Percentiles rank a stretch among this genome's conserved stretches.
Conservation (phyloP, 2,888 invertebrate genomes). For the Erynnis tages region DNA sequence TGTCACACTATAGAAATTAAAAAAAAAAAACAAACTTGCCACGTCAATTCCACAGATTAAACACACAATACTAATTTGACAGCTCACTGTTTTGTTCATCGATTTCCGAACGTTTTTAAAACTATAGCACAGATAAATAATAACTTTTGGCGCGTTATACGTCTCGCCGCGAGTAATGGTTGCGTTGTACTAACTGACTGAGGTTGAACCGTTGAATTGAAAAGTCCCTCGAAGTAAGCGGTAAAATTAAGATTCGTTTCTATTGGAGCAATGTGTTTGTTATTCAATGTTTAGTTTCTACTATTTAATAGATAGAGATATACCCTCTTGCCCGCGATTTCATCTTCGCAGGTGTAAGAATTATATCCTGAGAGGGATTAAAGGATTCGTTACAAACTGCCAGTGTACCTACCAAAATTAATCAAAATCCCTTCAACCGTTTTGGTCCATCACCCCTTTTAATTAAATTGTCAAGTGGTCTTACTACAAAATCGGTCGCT, state of each 20-base stretch:
- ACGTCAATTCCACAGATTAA: slow-evolving; percentile 25
- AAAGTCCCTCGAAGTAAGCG: slow-evolving; percentile 9
- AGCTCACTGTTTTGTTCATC: slow-evolving; percentile 10
- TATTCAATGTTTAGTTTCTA: background rate
- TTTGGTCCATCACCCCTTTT: no score
- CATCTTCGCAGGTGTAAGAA: no score
- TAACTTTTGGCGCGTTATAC: slow-evolving; percentile 20
- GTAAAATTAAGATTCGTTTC: slow-evolving; percentile 13
- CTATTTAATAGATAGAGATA: background rate
- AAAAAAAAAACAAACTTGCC: slow-evolving; percentile 27
- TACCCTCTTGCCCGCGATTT: no score
- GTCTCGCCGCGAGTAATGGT: slow-evolving; percentile 11
- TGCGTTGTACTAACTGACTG: slow-evolving; percentile 7
- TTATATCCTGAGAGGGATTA: no score
- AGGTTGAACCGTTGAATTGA: slow-evolving; percentile 11
- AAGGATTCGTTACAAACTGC: no score
- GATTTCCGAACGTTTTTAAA: slow-evolving; percentile 4
- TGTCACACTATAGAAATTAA: slow-evolving; percentile 6
- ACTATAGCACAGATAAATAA: slow-evolving; percentile 9
- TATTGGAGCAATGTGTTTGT: slow-evolving; percentile 4
- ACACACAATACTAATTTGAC: slow-evolving; percentile 18
- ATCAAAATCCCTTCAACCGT: no score
- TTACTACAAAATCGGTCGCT: no score
- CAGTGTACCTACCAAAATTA: no score
- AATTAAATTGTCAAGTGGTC: no score